Evolutionary conservation across 2,113 vertebrate genomes (phyloP).

Genomic region (Cettia cetti): DNA sequence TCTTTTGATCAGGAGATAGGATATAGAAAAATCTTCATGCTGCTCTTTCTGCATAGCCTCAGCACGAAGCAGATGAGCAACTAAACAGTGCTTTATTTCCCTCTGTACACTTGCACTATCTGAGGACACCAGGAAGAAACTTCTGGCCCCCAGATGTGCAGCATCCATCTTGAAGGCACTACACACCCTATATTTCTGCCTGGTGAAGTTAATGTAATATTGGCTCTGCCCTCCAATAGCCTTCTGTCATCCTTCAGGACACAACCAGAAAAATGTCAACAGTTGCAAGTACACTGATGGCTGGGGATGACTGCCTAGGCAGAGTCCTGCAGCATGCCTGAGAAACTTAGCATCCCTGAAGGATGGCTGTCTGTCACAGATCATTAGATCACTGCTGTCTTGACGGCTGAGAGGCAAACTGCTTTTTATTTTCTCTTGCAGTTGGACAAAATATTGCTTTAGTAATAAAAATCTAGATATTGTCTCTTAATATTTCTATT

Average conservation of each 20-base stretch:
- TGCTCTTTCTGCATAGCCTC: neutral
- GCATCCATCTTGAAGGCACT: neutral
- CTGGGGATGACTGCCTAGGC: neutral
- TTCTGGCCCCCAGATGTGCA: neutral
- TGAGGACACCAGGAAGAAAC: neutral
- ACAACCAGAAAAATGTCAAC: neutral
- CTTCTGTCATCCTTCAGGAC: neutral
- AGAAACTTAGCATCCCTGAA: neutral
- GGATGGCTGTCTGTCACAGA: neutral
- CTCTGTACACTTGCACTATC: neutral
- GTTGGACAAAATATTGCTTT: neutral
- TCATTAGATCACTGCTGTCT: neutral
- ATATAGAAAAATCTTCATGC: neutral
- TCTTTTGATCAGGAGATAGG: neutral
- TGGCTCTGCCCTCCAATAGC: neutral
- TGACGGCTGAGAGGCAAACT: neutral
- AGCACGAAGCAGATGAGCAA: neutral
- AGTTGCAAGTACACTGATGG: neutral
- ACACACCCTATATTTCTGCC: fast-evolving
- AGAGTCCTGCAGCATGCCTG: neutral
- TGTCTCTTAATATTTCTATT: neutral
- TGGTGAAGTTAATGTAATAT: neutral
- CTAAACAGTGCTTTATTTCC: neutral
- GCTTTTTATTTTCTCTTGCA: neutral
- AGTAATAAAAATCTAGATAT: neutral